Percentiles rank a stretch among this genome's conserved stretches.
phyloP scores from a whole-genome alignment of 2,797 vertebrate species.

The Clarias laeviceps region DNA sequence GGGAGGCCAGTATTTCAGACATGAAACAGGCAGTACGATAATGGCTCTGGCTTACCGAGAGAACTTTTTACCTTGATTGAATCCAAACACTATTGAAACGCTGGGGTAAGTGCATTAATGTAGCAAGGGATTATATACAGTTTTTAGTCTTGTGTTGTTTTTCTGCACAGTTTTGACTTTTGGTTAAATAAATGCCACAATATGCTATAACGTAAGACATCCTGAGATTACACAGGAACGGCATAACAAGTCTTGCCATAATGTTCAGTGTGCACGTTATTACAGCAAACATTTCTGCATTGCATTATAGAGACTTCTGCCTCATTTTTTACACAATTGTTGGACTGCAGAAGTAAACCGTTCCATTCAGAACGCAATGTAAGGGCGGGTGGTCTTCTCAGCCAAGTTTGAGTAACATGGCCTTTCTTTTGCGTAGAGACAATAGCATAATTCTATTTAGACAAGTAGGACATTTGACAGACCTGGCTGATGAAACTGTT shows the following conservation, averaged over 20 bases:
- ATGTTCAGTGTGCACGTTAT: background rate
- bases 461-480: slow-evolving; percentile 22
- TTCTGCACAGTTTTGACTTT: no score
- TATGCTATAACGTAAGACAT: no score
- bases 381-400: slow-evolving; percentile 4
- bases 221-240: no score
- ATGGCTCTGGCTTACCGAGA: no score
- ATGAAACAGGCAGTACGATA: no score
- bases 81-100: no score
- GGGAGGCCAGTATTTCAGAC: no score
- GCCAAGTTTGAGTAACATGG: background rate
- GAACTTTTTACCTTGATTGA: no score
- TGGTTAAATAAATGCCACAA: no score
- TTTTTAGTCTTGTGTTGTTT: no score
- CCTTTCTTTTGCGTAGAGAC: background rate
- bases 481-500: background rate
- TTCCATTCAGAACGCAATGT: background rate
- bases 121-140: no score
- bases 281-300: background rate
- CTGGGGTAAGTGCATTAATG: no score
- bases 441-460: slow-evolving; percentile 11
- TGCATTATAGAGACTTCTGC: background rate
- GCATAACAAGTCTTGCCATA: background rate
- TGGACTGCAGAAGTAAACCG: background rate
- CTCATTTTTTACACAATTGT: background rate